These are phyloP conservation scores for Hemithea aestivaria DNA, from an alignment of 2,888 invertebrate genomes.

Conservation along the genomic window DNA sequence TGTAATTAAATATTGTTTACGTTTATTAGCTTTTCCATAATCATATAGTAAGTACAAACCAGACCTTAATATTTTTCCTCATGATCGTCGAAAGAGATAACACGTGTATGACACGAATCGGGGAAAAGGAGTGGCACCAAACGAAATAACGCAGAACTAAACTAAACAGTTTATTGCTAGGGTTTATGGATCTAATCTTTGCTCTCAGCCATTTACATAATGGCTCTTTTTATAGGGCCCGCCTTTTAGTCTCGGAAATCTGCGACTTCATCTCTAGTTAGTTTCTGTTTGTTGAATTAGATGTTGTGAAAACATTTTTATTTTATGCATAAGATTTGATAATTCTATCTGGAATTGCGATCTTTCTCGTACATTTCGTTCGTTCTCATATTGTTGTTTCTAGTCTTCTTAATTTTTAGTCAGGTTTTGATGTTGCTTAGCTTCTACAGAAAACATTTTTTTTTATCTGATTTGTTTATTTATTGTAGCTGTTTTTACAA, in stretches of 20 bases:
- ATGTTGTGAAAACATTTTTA: too few species aligned
- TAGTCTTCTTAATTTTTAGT: too few species aligned
- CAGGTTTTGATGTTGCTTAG: too few species aligned
- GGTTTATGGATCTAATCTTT: constrained; percentile 13
- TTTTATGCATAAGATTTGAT: too few species aligned
- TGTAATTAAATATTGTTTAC: too few species aligned
- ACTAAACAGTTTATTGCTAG: constrained; percentile 13
- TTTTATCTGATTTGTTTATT: too few species aligned
- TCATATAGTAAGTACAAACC: constrained; percentile 8
- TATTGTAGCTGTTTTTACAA: too few species aligned
- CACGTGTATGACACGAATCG: constrained; percentile 1
- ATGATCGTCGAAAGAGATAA: background rate
- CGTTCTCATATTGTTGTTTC: too few species aligned
- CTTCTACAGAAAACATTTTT: too few species aligned
- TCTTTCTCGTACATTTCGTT: too few species aligned
- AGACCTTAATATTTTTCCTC: constrained; percentile 6
- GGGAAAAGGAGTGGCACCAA: constrained; percentile 9
- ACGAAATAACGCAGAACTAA: constrained; percentile 7
- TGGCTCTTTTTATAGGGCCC: constrained; percentile 1
- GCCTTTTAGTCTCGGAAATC: constrained; percentile 3
- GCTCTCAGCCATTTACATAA: constrained; percentile 11
- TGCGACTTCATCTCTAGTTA: constrained; percentile 1
- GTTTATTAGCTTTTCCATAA: too few species aligned
- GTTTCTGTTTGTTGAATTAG: background rate
- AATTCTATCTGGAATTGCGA: too few species aligned